Percentiles rank a stretch among this genome's conserved stretches.
phyloP scores from a whole-genome alignment of 2,888 invertebrate species.

The Teleiodes luculella region DNA sequence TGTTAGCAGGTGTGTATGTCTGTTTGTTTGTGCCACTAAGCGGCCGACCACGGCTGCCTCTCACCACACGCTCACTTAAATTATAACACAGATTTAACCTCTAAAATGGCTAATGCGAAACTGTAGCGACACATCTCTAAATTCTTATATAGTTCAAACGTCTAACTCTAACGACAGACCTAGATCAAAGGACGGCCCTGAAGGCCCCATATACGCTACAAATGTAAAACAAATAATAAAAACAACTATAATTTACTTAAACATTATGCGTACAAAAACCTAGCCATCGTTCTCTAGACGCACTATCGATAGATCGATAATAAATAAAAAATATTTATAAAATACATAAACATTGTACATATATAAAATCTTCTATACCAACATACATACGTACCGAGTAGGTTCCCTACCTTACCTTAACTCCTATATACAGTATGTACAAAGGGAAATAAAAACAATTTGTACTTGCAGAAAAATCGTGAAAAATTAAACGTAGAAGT shows the following conservation, averaged over 20 bases:
- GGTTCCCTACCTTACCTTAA: constrained; percentile 54
- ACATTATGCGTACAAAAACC: constrained; percentile 74
- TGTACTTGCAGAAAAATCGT: constrained; percentile 78
- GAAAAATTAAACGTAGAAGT: constrained; percentile 57
- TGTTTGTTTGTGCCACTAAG: constrained; percentile 32
- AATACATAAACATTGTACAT: constrained; percentile 71
- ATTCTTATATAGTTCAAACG: constrained; percentile 48
- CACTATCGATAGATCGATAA: constrained; percentile 57
- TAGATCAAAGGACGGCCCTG: constrained; percentile 45
- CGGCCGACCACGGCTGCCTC: background rate
- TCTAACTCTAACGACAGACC: constrained; percentile 56
- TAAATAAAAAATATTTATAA: constrained; percentile 70
- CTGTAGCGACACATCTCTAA: constrained; percentile 45
- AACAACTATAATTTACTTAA: constrained; percentile 77
- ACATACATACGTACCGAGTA: constrained; percentile 58
- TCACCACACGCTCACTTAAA: constrained; percentile 40
- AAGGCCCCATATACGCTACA: constrained; percentile 50
- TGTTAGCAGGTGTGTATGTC: no score
- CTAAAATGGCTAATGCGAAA: constrained; percentile 57
- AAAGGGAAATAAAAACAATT: constrained; percentile 78
- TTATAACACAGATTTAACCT: constrained; percentile 56
- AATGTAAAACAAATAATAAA: constrained; percentile 66
- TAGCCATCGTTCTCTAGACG: constrained; percentile 59
- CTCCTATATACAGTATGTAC: constrained; percentile 78
- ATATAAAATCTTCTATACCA: constrained; percentile 61